Percentiles rank a stretch among this genome's conserved stretches.
Evolutionary conservation across 2,888 invertebrate species (phyloP).

Genomic region (Scaptomyza parva): DNA sequence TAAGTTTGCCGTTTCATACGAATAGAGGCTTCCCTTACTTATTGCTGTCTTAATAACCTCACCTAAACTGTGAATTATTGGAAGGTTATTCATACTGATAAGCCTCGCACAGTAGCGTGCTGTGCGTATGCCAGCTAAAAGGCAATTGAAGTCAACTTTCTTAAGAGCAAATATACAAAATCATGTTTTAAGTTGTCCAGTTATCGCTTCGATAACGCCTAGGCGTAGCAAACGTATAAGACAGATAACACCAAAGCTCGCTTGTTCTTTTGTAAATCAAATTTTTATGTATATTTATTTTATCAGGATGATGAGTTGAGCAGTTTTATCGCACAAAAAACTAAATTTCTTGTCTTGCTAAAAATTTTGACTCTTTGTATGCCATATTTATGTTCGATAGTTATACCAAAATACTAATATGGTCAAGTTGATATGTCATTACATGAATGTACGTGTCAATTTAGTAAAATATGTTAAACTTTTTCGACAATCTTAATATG

Average conservation of each 20-base stretch:
- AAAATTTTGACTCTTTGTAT: too few species aligned
- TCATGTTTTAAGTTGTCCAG: neutral
- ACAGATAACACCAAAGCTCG: slow-evolving; percentile 2
- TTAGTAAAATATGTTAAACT: slow-evolving; percentile 74
- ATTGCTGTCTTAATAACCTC: slow-evolving; percentile 44
- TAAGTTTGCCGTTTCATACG: slow-evolving; percentile 37
- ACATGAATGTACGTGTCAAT: neutral
- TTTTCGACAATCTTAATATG: slow-evolving; percentile 72
- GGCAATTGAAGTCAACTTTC: neutral
- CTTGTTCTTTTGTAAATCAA: neutral
- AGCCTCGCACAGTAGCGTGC: neutral
- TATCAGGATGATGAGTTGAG: neutral
- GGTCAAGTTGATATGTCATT: too few species aligned
- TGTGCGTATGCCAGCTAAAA: neutral
- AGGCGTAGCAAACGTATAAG: neutral
- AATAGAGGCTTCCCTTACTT: slow-evolving; percentile 19
- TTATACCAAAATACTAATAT: too few species aligned
- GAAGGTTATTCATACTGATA: slow-evolving; percentile 33
- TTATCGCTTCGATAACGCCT: slow-evolving; percentile 36
- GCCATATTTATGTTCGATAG: too few species aligned
- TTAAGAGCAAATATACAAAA: neutral
- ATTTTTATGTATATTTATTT: neutral
- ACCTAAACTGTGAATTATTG: slow-evolving; percentile 36
- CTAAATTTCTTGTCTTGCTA: too few species aligned
- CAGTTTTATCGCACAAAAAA: too few species aligned